Evolutionary conservation across 2,113 vertebrate genomes (phyloP).

Genomic region (Rissa tridactyla): DNA sequence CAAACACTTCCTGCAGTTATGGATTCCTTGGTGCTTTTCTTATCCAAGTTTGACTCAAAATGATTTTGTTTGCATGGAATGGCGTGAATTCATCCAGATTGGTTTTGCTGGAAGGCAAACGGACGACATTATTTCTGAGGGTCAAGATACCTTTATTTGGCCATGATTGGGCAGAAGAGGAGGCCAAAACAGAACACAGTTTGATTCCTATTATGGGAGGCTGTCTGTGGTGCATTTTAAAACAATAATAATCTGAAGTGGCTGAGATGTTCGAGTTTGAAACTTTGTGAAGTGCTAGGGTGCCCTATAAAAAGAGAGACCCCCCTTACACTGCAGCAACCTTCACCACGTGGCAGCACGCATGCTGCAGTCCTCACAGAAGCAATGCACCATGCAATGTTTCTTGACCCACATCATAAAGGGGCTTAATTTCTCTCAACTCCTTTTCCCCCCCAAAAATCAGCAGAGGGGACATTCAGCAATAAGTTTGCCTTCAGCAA

Average conservation of each 20-base stretch:
- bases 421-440: background rate
- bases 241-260: slow-evolving; percentile 35
- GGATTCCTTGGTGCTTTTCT: background rate
- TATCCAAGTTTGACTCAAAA: slow-evolving; percentile 35
- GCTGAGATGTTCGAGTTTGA: slow-evolving; percentile 9
- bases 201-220: slow-evolving; percentile 63
- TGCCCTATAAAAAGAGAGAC: background rate
- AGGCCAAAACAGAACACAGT: slow-evolving; percentile 50
- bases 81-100: slow-evolving; percentile 21
- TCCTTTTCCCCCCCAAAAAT: background rate
- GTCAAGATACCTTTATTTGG: slow-evolving; percentile 67
- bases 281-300: background rate
- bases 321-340: background rate
- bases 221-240: slow-evolving; percentile 35
- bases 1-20: background rate
- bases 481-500: background rate
- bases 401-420: background rate
- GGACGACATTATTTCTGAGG: slow-evolving; percentile 12
- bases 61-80: slow-evolving; percentile 29
- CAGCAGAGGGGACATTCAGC: background rate
- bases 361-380: background rate
- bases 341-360: background rate
- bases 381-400: fast-evolving
- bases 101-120: slow-evolving; percentile 31
- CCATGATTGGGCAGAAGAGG: slow-evolving; percentile 36